Evolutionary conservation across 2,113 vertebrate species (phyloP).

Genomic region (Tympanuchus pallidicinctus): DNA sequence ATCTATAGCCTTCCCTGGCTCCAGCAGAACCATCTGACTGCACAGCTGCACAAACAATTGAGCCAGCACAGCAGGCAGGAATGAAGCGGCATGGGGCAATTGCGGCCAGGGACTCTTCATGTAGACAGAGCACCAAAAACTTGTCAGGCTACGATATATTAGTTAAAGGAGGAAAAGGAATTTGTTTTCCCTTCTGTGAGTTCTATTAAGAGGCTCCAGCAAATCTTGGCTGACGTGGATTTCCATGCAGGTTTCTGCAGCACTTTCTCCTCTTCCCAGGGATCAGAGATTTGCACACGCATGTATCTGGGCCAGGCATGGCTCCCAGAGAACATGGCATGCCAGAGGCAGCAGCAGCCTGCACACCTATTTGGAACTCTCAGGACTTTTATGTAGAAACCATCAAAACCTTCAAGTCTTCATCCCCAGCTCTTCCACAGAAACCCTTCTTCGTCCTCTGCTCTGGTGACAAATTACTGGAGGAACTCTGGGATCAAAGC

Average conservation of each 20-base stretch:
- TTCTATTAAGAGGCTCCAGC: not conserved
- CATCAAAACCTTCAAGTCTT: not conserved
- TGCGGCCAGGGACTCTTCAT: not conserved
- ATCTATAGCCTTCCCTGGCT: not conserved
- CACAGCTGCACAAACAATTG: slow-evolving; percentile 33
- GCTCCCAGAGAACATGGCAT: not conserved
- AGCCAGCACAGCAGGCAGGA: not conserved
- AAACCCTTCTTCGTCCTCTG: not conserved
- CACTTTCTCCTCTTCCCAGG: not conserved
- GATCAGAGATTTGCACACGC: not conserved
- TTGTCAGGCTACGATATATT: not conserved
- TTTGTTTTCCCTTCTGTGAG: not conserved
- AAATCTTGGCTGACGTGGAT: not conserved
- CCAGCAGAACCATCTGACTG: not conserved
- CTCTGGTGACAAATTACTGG: not conserved
- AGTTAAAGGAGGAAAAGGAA: not conserved
- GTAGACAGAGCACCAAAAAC: not conserved
- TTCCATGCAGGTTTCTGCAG: not conserved
- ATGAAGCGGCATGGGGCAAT: not conserved
- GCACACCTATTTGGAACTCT: not conserved
- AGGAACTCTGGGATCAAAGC: not conserved
- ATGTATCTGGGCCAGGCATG: not conserved
- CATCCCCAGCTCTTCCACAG: not conserved
- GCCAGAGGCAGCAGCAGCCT: not conserved
- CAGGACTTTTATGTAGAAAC: not conserved